Evolutionary conservation across 1,140 invertebrate species (phyloP).

Genomic region (Diplogasteroides magnus): DNA sequence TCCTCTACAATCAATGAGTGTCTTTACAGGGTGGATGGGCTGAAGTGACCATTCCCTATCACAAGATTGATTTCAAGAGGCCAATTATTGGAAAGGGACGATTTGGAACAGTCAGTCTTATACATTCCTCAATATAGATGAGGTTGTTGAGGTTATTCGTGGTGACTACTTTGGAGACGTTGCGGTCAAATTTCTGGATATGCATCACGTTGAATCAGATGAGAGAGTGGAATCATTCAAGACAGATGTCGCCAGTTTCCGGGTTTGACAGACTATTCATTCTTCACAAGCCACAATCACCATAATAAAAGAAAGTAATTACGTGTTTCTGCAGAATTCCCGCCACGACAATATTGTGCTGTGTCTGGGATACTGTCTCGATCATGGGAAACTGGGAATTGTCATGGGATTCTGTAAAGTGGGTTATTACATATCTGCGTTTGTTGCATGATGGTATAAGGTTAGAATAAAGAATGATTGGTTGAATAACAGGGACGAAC

Average conservation of each 20-base stretch:
- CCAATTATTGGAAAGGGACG: slow-evolving; percentile 45
- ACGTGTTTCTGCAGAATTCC: slow-evolving; percentile 69
- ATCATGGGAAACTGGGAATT: slow-evolving; percentile 95
- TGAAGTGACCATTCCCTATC: slow-evolving; percentile 42
- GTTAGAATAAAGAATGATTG: slow-evolving; percentile 57
- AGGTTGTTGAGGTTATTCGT: slow-evolving; percentile 57
- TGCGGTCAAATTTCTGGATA: slow-evolving; percentile 92
- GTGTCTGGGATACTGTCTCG: slow-evolving; percentile 98
- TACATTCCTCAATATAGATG: neutral
- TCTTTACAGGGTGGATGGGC: slow-evolving; percentile 34
- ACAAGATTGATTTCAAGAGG: slow-evolving; percentile 38
- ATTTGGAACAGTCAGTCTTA: slow-evolving; percentile 46
- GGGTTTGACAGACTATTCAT: slow-evolving; percentile 8
- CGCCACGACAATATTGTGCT: slow-evolving; percentile 95
- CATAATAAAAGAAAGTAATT: neutral
- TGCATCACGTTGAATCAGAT: slow-evolving; percentile 77
- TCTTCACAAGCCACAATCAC: neutral
- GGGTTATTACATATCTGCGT: too few species aligned
- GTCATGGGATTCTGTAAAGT: slow-evolving; percentile 94
- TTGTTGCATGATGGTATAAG: slow-evolving; percentile 62
- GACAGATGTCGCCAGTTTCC: slow-evolving; percentile 73
- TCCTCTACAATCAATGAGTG: neutral
- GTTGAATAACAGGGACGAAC: neutral
- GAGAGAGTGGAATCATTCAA: slow-evolving; percentile 88
- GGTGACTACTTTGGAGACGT: slow-evolving; percentile 97